These are phyloP conservation scores for Peromyscus leucopus DNA, from an alignment of 2,113 vertebrate species.

Conservation along the genomic window DNA sequence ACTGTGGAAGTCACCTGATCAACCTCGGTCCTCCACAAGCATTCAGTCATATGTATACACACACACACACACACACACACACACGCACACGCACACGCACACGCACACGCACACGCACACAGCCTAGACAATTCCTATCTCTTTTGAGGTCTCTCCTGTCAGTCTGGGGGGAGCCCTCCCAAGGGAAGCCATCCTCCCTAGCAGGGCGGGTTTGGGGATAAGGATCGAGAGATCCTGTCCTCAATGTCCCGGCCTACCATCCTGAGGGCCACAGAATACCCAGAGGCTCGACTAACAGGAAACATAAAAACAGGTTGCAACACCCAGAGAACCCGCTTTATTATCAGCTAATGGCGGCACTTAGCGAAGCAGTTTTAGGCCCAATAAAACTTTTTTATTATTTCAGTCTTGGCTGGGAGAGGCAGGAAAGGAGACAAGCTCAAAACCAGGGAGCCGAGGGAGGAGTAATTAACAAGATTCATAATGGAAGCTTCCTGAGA, in stretches of 20 bases:
- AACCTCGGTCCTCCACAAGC: neutral
- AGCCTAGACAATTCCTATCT: neutral
- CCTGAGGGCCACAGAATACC: neutral
- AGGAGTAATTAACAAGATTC: constrained; percentile 53
- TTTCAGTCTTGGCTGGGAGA: constrained; percentile 73
- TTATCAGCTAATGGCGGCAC: constrained; percentile 86
- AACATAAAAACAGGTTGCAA: constrained; percentile 82
- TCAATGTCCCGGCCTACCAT: neutral
- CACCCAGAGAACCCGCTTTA: constrained; percentile 85
- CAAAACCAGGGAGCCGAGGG: constrained; percentile 70
- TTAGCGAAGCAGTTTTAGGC: constrained; percentile 86
- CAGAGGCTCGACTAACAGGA: constrained; percentile 5
- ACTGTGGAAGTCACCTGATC: neutral
- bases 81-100: too few relatives aligned
- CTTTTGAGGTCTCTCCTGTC: neutral
- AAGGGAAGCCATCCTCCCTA: neutral
- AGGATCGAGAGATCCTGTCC: neutral
- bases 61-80: neutral
- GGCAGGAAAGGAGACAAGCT: constrained; percentile 65
- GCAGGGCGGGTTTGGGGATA: neutral
- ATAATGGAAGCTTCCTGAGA: neutral
- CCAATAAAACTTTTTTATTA: constrained; percentile 88
- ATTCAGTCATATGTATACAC: neutral
- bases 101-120: neutral
- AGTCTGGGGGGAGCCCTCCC: neutral